Evolutionary conservation across 2,888 invertebrate species (phyloP).

Genomic region (Sabellastarte sp.): DNA sequence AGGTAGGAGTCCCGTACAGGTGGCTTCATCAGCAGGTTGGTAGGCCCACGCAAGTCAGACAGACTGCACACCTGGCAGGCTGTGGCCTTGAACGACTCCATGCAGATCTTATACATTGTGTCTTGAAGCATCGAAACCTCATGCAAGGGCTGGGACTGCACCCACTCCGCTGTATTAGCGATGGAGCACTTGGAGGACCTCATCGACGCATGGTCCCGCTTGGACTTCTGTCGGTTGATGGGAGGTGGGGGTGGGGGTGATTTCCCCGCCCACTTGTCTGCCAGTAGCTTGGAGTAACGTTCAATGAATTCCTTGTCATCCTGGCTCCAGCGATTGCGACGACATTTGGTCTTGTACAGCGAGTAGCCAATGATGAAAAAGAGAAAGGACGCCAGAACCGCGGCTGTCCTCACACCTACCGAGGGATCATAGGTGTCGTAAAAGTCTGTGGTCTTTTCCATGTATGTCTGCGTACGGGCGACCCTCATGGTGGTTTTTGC

Average conservation of each 20-base stretch:
- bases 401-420: conserved; percentile 17
- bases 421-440: conserved; percentile 14
- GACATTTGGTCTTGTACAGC: conserved; percentile 18
- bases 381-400: conserved; percentile 16
- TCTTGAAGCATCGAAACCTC: too few relatives aligned
- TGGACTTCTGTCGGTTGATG: too few relatives aligned
- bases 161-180: background rate
- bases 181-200: background rate
- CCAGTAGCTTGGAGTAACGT: conserved; percentile 3
- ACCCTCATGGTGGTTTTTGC: too few relatives aligned
- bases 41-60: too few relatives aligned
- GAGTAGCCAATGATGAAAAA: conserved; percentile 14
- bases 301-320: conserved; percentile 14
- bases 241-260: too few relatives aligned
- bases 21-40: too few relatives aligned
- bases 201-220: background rate
- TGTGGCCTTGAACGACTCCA: background rate
- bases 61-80: background rate
- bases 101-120: background rate
- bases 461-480: too few relatives aligned
- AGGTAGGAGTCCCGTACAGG: too few relatives aligned
- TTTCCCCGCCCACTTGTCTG: background rate
- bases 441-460: too few relatives aligned
- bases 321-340: conserved; percentile 8
- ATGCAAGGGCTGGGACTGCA: background rate